Conservation (phyloP, 2,888 invertebrate genomes). For the Microctonus brassicae region DNA sequence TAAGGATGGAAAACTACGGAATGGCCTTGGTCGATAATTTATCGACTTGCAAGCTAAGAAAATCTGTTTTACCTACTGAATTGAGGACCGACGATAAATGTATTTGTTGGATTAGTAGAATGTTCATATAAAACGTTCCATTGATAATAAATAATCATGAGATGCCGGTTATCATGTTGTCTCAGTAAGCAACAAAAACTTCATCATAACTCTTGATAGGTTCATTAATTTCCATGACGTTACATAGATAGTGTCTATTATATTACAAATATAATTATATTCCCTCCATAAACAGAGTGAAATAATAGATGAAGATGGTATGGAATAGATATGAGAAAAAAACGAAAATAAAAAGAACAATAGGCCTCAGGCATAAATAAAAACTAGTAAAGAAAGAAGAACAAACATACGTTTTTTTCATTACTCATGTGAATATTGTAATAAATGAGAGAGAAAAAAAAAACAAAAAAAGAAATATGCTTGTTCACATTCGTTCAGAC, state of each 20-base stretch:
- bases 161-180: neutral
- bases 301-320: neutral
- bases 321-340: no score
- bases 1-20: conserved; percentile 8
- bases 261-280: no score
- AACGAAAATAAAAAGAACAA: neutral
- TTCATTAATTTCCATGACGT: neutral
- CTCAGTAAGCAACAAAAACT: neutral
- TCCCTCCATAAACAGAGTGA: neutral
- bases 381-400: neutral
- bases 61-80: conserved; percentile 6
- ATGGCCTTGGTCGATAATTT: neutral
- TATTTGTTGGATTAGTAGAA: neutral
- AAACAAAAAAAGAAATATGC: conserved; percentile 10
- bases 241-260: no score
- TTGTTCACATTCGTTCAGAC: conserved; percentile 26
- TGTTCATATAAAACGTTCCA: neutral
- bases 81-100: neutral
- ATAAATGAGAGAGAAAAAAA: conserved; percentile 10
- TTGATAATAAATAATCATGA: neutral
- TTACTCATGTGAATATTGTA: conserved; percentile 11
- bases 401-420: neutral
- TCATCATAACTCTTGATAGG: neutral
- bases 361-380: no score
- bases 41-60: neutral